Base-by-base conservation (phyloP, 2,888 invertebrate species). In the Phaedon cochleariae region DNA sequence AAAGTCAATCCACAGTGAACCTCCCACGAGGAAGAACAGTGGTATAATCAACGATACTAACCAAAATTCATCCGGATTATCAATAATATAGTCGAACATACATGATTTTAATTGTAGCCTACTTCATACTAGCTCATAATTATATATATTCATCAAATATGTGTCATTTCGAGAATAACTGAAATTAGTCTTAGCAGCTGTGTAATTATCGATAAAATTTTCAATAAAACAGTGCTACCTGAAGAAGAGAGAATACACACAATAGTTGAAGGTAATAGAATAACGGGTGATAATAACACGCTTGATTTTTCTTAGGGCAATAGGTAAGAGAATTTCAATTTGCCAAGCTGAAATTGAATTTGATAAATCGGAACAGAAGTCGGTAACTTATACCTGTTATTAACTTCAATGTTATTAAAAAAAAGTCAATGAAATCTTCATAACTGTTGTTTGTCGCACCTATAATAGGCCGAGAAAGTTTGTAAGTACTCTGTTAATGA, bases 221-320 rank as follows among this genome's bases (percentile, higher is more conserved):
- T 45, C 57, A 45, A 57, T 57, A 57, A 57, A 45, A 57, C 18
- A 57, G 18, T 26, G 57, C 57, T 57, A 57, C 57, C 57, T 57
- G 57, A 26, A 57, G 21, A 26, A 45, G 18, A 45, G 45, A 57
- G 57, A 45, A 57, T 57, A 54, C 46, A 54, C 45, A 61, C 61
- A 61, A 61, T 45, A 26, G 61, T 17, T 46, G 21, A 53, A 41
- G 53, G 41, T 61, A 61, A 61, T 48, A 70, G 64, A 66, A 57
- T 71, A 70, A 67, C 65, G 61, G 61, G 21, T 10, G 22, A 46
- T 61, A 61, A 61, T 61, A 54, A 61, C 46, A 54, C 10, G 45
- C 17, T 45, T 17, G 18, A 46, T 57, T 45, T 57, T 52, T 45
- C 41, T 41, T 41, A 41, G 41, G 41, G 41, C 41, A 41, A 41